Percentiles rank a stretch among this genome's conserved stretches.
phyloP scores from a whole-genome alignment of 1,140 invertebrate species.

The Pteromalus puparum region DNA sequence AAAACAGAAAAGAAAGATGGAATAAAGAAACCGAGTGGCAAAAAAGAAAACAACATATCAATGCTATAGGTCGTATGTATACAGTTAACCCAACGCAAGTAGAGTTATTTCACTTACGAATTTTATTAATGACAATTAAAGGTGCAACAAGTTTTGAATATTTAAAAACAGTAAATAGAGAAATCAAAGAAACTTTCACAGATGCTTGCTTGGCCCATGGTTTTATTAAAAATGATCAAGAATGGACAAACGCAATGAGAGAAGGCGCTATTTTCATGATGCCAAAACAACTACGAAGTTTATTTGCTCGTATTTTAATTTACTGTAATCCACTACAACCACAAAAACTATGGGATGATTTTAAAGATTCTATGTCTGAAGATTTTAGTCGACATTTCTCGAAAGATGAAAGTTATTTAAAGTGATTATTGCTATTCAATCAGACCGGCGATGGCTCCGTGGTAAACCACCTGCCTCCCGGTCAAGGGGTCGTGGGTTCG shows the following conservation, averaged over 20 bases:
- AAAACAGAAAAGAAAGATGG: conserved; percentile 3
- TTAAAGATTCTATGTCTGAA: conserved; percentile 43
- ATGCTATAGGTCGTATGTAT: conserved; percentile 56
- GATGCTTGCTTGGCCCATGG: conserved; percentile 50
- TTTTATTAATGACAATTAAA: conserved; percentile 52
- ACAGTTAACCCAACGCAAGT: not conserved
- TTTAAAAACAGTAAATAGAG: conserved; percentile 59
- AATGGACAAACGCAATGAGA: no score
- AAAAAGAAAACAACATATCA: conserved; percentile 17
- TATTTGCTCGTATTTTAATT: no score
- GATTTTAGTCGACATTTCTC: conserved; percentile 9
- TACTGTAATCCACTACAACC: not conserved
- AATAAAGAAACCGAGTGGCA: conserved; percentile 22
- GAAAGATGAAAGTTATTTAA: not conserved
- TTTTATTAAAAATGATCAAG: no score
- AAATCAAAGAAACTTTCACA: conserved; percentile 58
- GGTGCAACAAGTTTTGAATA: conserved; percentile 63
- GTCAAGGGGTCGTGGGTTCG: no score
- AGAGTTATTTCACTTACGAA: no score
- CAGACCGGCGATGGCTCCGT: no score
- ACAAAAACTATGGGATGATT: conserved; percentile 45
- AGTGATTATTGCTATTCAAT: no score
- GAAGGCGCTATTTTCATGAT: no score
- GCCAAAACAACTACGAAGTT: no score
- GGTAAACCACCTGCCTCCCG: no score